Evolutionary conservation across 2,888 invertebrate genomes (phyloP), one percentile per base, ranked within the genome.

Genomic region (Luffia ferchaultella): DNA sequence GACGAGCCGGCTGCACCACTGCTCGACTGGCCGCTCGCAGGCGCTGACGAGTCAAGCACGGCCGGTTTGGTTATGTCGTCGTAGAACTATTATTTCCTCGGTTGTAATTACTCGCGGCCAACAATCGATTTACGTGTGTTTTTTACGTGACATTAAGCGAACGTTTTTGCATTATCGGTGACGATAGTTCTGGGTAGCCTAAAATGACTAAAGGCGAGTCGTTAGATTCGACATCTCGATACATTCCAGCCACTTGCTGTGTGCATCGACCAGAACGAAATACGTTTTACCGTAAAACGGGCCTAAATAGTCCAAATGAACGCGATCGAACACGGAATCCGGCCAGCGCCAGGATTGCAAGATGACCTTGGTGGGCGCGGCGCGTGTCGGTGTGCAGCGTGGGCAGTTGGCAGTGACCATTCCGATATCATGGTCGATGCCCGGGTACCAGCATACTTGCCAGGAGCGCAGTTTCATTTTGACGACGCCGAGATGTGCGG

Each of bases 301-400:
- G n/a, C n/a, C n/a, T n/a, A n/a, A n/a, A n/a, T n/a, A n/a, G n/a
- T n/a, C n/a, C n/a, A n/a, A n/a, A n/a, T n/a, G n/a, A n/a, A 63
- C 59, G 46, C 55, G 58, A 9, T 54, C 51, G 50, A 53, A 55
- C 18, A 60, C 51, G n/a, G 62, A 60, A 42, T 61, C 62, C 12
- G 62, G 60, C 19, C 61, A 54, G 15, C 57, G 46, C 7, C 62
- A 54, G 9, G 57, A 54, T 54, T 60, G 60, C 46, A 56, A 59
- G 55, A 58, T 45, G 55, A 52, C 48, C 55, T 57, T 18, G 57
- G 47, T 20, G 49, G 16, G 41, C 56, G 50, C 0, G 40, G 17
- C 1, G 58, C 53, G 19, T 53, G 46, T 42, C 52, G 54, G 44
- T 56, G 56, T 2, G 20, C 18, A 18, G 55, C 55, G 18, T 55